Evolutionary conservation across 2,888 invertebrate species (phyloP).

Genomic region (Drosophila nr. medialis): DNA sequence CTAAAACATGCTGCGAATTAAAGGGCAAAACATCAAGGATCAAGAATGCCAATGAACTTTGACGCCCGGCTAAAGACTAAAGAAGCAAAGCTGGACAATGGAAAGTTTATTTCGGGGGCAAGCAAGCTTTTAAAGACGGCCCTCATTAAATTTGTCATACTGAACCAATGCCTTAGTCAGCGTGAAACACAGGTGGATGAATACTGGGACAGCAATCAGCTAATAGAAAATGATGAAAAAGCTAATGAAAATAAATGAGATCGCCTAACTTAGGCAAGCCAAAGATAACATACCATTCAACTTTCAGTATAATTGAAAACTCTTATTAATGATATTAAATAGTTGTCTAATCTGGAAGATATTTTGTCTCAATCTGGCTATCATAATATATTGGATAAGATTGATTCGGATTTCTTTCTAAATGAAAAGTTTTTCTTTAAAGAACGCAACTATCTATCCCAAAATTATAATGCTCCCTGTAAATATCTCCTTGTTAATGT

Average conservation of each 20-base stretch:
- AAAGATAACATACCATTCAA: background rate
- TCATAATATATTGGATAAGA: background rate
- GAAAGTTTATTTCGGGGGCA: constrained; percentile 2
- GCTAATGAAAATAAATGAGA: background rate
- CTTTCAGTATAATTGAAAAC: background rate
- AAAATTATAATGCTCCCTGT: background rate
- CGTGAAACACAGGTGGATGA: background rate
- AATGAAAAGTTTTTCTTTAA: background rate
- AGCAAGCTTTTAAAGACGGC: background rate
- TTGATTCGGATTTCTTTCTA: background rate
- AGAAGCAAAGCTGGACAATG: background rate
- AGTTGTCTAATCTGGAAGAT: background rate
- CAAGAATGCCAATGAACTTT: constrained; percentile 47
- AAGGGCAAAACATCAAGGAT: constrained; percentile 20
- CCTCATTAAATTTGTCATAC: background rate
- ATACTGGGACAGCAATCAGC: background rate
- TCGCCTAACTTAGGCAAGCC: background rate
- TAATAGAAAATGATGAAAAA: background rate
- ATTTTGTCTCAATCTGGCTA: background rate
- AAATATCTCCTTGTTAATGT: background rate
- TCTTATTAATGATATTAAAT: background rate
- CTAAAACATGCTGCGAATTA: constrained; percentile 43
- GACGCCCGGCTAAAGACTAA: constrained; percentile 6
- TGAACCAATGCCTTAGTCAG: background rate
- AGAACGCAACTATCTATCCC: background rate